phyloP scores from a whole-genome alignment of 2,797 vertebrate genomes.

The Sebastes elongatus region DNA sequence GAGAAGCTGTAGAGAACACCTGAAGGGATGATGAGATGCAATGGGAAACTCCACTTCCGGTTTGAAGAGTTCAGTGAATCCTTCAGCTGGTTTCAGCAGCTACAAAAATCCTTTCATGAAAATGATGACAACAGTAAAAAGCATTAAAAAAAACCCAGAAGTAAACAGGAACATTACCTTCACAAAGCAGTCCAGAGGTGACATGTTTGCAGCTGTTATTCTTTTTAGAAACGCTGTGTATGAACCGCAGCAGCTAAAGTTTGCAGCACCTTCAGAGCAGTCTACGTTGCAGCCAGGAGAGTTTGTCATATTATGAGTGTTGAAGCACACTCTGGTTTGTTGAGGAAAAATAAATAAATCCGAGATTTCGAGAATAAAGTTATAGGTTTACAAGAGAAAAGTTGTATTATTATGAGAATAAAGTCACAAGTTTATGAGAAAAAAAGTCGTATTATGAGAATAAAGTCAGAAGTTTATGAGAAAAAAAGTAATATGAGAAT shows the following conservation, averaged over 20 bases:
- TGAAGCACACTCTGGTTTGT: no score
- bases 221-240: rapidly evolving
- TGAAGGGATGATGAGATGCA: neutral
- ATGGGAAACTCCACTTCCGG: neutral
- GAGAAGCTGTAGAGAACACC: neutral
- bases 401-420: no score
- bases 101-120: no score
- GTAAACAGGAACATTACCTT: neutral
- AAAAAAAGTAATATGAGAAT: no score
- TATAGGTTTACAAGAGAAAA: no score
- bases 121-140: no score
- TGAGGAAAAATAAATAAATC: no score
- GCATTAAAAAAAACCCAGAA: rapidly evolving
- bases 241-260: neutral
- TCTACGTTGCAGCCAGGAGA: no score
- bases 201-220: neutral
- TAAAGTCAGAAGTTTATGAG: no score
- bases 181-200: neutral
- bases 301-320: neutral
- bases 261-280: neutral
- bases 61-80: neutral
- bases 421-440: no score
- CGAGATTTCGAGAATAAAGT: no score
- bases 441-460: no score
- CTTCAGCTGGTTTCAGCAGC: neutral